A percentile compares a stretch with the other conserved stretches of the same genome.
Conservation (phyloP, 2,797 vertebrate genomes). For the Sebastes hubbsi region DNA sequence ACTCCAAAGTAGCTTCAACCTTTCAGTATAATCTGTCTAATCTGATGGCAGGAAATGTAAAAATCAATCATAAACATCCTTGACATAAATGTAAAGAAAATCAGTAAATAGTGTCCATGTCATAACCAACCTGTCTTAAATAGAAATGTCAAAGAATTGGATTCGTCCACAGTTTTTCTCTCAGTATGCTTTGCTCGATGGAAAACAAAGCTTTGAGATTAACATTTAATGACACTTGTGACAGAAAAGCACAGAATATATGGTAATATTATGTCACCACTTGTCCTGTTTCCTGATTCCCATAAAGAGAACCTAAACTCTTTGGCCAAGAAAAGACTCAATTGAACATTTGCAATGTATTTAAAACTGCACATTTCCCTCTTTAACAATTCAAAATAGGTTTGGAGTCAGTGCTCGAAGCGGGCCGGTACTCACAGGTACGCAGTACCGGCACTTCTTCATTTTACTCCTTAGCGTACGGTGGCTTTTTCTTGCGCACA, state of each 20-base stretch:
- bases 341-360: neutral
- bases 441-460: too few relatives aligned
- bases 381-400: too few relatives aligned
- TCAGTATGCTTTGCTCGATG: neutral
- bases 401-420: too few relatives aligned
- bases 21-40: conserved; percentile 33
- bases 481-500: too few relatives aligned
- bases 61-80: conserved; percentile 30
- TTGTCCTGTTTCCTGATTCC: neutral
- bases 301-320: neutral
- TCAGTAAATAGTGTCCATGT: neutral
- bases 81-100: conserved; percentile 8
- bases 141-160: neutral
- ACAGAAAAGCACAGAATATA: neutral
- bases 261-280: neutral
- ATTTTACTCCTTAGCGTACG: too few relatives aligned
- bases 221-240: neutral
- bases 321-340: neutral
- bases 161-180: neutral
- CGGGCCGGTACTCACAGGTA: too few relatives aligned
- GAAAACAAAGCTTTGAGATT: conserved; percentile 2
- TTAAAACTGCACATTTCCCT: neutral
- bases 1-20: conserved; percentile 11
- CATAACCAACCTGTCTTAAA: conserved; percentile 1
- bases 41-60: conserved; percentile 34